Evolutionary conservation across 2,113 vertebrate species (phyloP), one percentile per base, ranked within the genome.

Genomic region (Argyrosomus japonicus): DNA sequence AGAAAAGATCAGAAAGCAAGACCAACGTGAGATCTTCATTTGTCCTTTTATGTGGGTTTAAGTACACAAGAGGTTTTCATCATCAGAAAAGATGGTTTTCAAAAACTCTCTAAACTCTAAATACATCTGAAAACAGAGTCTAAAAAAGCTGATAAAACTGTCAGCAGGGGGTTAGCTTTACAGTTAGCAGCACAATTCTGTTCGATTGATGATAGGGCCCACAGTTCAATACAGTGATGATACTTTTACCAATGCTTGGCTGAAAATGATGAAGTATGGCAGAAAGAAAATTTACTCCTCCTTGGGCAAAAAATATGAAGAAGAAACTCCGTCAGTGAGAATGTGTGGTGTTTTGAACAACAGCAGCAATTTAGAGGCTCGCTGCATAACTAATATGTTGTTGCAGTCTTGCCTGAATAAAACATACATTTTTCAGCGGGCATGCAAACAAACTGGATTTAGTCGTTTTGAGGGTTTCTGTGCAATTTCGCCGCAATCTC

Each of bases 401-500:
- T 18, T 54, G 21, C 36, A 48, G 48, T 27, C 17, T 2, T 18
- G 40, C 36, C 36, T 17, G 5, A 47, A 60, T 11, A 47, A 60
- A 15, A 11, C 19, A 3, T 25, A 53, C 23, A 58, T 9, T n/a
- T 43, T 57, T 11, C 14, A 58, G 43, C 8, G 50, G 53, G 17
- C 56, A 36, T 6, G 11, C 27, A 51, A 25, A 53, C 18, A 64
- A 62, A 62, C n/a, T n/a, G 12, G 4, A 29, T 71, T 63, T 51
- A 13, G 27, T 13, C 1, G 27, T 56, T 27, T 43, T 15, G n/a
- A 43, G 36, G 17, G 17, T 56, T 56, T 76, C 69, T 74, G 17
- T 80, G 79, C 77, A 76, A 62, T 74, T 82, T 77, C 4, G 48
- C 36, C 32, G 65, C 68, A 80, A 84, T 88, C 78, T 78, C 82